Evolutionary conservation across 2,113 vertebrate species (phyloP), one percentile per base, ranked within the genome.

Genomic region (Myiozetetes cayanensis): DNA sequence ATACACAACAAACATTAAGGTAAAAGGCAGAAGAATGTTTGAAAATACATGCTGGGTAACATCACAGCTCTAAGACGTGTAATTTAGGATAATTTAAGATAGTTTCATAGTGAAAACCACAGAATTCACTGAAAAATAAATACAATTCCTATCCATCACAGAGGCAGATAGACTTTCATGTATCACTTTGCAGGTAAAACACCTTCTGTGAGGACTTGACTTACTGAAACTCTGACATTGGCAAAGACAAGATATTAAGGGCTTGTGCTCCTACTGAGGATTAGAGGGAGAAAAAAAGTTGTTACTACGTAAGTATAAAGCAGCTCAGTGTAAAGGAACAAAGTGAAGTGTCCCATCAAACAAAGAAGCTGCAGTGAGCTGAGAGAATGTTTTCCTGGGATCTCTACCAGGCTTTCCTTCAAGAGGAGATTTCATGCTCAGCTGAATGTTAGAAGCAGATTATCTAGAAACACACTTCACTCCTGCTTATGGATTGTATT

Each of bases 381-480:
- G 75, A 63, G 75, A 70, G 27, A 74, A 67, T 13, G 2, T 66
- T 74, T 59, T 94, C 83, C 72, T 72, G 83, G 73, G 90, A 80
- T 84, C 43, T 93, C 66, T 67, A 46, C 58, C 30, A 10, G 5
- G 56, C 77, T 95, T 93, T 75, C 88, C 53, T 93, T 95, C 49
- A 91, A 77, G 80, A 87, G 20, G 68, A 93, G 46, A 93, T 96
- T 94, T 90, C 53, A 96, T 68, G 84, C 78, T 91, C 84, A 73
- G 81, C 52, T 95, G 87, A 90, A 95, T 43, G 70, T 87, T 58
- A 96, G 81, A 93, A 96, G 88, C 33, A 81, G 82, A 95, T 96
- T 96, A 96, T 81, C 81, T 78, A 89, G 79, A 95, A 96, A 89
- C 14, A 84, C 53, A 47, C 41, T 87, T 79, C 44, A 74, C 67